Percentiles rank a stretch among this genome's conserved stretches.
Evolutionary conservation across 2,888 invertebrate genomes (phyloP).

Genomic region (Nudaria mundana): DNA sequence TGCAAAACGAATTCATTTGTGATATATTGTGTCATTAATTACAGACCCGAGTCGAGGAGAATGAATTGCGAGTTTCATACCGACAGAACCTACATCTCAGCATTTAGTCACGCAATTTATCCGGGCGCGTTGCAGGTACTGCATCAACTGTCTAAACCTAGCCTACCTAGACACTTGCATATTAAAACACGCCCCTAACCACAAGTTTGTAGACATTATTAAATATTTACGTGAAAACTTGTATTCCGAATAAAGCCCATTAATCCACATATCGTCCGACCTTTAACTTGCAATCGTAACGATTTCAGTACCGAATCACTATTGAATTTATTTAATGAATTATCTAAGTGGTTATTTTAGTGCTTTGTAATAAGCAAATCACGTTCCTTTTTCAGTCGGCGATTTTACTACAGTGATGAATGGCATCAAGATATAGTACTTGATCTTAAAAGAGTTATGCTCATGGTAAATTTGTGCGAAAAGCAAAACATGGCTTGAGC

Average conservation of each 20-base stretch:
- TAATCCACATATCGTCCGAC: constrained; percentile 55
- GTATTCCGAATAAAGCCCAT: constrained; percentile 41
- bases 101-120: constrained; percentile 67
- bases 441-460: constrained; percentile 52
- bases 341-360: constrained; percentile 63
- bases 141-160: constrained; percentile 42
- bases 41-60: constrained; percentile 52
- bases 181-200: constrained; percentile 39
- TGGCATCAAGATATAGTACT: constrained; percentile 49
- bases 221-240: constrained; percentile 38
- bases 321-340: constrained; percentile 69
- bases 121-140: constrained; percentile 39
- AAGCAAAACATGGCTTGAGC: constrained; percentile 48
- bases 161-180: no score
- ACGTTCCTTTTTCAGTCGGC: constrained; percentile 66
- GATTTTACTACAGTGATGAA: constrained; percentile 56
- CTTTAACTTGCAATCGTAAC: constrained; percentile 62
- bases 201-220: constrained; percentile 12
- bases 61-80: constrained; percentile 56
- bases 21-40: constrained; percentile 66
- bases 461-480: constrained; percentile 54
- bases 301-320: constrained; percentile 71
- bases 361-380: constrained; percentile 68
- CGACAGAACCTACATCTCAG: constrained; percentile 51
- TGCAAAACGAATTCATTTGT: constrained; percentile 59